phyloP scores from a whole-genome alignment of 2,113 vertebrate genomes.

The Cheilinus undulatus region DNA sequence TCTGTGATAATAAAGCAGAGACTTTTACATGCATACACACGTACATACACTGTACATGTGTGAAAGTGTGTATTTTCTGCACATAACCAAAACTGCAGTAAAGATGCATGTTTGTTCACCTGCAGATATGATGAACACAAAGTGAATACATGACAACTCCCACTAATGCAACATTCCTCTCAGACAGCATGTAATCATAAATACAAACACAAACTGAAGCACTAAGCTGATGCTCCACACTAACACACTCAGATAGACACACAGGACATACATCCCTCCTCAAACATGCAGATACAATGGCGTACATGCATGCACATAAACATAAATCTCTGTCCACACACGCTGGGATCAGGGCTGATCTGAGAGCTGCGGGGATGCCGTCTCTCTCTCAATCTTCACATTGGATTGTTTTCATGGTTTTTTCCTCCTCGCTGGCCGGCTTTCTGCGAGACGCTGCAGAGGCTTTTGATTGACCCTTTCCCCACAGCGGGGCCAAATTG shows the following conservation, averaged over 20 bases:
- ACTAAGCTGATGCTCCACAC: background rate
- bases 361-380: constrained; percentile 55
- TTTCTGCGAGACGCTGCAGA: constrained; percentile 22
- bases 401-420: constrained; percentile 20
- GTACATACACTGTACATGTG: background rate
- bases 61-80: background rate
- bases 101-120: background rate
- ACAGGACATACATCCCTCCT: constrained; percentile 5
- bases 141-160: background rate
- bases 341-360: constrained; percentile 74
- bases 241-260: constrained; percentile 3
- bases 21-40: background rate
- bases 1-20: background rate
- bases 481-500: constrained; percentile 66
- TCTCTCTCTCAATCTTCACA: constrained; percentile 45
- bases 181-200: constrained; percentile 5
- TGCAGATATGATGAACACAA: constrained; percentile 1
- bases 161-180: constrained; percentile 2
- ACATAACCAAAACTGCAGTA: background rate
- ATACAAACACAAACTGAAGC: constrained; percentile 9
- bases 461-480: constrained; percentile 33
- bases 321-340: constrained; percentile 16
- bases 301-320: constrained; percentile 40
- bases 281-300: constrained; percentile 21
- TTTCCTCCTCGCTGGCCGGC: constrained; percentile 31